Evolutionary conservation across 2,797 vertebrate genomes (phyloP), one percentile per base, ranked within the genome.

Genomic region (Setipinna tenuifilis): DNA sequence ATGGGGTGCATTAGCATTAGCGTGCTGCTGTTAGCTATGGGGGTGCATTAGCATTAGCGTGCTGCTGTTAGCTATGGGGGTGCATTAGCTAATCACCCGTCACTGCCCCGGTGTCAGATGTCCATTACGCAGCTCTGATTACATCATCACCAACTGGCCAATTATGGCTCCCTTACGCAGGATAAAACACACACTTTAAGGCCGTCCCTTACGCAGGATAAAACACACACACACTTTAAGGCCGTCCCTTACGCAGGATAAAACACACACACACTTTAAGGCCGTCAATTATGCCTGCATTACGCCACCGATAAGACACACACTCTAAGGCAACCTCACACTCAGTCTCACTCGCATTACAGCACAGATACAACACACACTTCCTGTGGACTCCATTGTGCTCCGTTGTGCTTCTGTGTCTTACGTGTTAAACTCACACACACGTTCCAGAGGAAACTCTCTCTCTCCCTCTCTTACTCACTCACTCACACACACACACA

Each of bases 41-140:
- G 50, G 50, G 50, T 50, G 35, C 35, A 41, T 41, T 41, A 41
- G 35, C 35, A 41, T 11, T 11, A 54, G 0, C 50, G 50, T 12
- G 50, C 50, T 54, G 50, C 50, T 54, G 50, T 54, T 14, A 54
- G 50, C 35, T 41, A 41, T 41, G 35, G 50, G 12, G 50, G 14
- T 71, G 65, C 65, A 71, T 71, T 71, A 71, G 65, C 65, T 31
- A 71, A 71, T 71, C 65, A 28, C 23, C 28, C 16, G 65, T 14
- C 25, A 6, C 31, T 71, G 28, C 65, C 12, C 23, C 28, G 62
- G 23, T 11, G 23, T 65, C 62, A 16, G 28, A 25, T 31, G 28
- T 31, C 65, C 65, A 71, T 71, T 71, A 71, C 14, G 14, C 65
- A 71, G 23, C 17, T 35, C 28, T 35, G 65, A 28, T 35, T 16